Conservation (phyloP, 2,797 vertebrate genomes). For the Phrynocephalus guinanensis region DNA sequence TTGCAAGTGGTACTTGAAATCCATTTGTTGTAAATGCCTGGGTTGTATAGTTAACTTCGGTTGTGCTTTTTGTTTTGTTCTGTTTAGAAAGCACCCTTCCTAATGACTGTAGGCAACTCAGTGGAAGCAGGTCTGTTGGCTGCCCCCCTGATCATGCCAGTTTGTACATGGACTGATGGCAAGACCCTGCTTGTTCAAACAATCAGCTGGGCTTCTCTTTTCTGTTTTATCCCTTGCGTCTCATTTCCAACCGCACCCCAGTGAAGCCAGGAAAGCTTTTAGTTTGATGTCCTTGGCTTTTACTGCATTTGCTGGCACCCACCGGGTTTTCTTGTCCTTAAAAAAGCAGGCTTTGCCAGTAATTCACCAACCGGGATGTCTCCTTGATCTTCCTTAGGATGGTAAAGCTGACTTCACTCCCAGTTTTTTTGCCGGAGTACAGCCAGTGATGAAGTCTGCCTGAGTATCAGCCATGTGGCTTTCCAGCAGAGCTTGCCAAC, state of each 20-base stretch:
- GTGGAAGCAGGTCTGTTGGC: not conserved
- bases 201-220: not conserved
- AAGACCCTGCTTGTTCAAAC: not conserved
- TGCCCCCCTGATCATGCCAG: not conserved
- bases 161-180: not conserved
- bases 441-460: not conserved
- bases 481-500: slow-evolving; percentile 31
- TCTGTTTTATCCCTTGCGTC: not conserved
- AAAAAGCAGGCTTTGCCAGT: slow-evolving; percentile 33
- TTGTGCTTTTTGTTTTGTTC: not conserved
- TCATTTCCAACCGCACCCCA: not conserved
- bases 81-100: not conserved
- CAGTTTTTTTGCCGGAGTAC: not conserved
- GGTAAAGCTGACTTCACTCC: rapidly evolving
- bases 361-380: slow-evolving; percentile 25
- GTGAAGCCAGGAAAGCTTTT: not conserved
- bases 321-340: not conserved
- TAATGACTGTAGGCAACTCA: not conserved
- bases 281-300: slow-evolving; percentile 15
- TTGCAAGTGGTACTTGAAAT: not conserved
- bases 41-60: too few species aligned
- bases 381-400: slow-evolving; percentile 42
- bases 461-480: slow-evolving; percentile 27
- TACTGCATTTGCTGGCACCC: not conserved
- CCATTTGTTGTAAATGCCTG: not conserved